Evolutionary conservation across 2,113 vertebrate genomes (phyloP).

Genomic region (Petrocephalus zakoni): DNA sequence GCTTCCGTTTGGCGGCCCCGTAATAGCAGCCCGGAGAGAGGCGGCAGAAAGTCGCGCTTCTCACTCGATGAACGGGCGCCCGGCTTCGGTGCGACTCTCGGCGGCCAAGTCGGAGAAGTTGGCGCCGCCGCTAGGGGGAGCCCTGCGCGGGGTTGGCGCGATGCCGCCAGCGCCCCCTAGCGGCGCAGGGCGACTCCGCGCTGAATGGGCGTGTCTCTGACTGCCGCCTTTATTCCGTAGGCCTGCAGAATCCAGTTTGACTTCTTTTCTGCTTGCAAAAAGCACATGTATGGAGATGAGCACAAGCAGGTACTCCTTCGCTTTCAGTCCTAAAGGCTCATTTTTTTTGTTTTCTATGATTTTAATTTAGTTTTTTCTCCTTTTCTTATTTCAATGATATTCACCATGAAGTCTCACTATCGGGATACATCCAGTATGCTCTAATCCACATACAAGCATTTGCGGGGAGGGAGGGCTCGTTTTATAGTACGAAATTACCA

Average conservation of each 20-base stretch:
- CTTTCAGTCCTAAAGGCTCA: neutral
- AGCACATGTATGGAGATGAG: neutral
- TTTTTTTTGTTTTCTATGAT: neutral
- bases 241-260: neutral
- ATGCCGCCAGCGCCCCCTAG: neutral
- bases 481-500: too few relatives aligned
- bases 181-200: neutral
- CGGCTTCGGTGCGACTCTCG: neutral
- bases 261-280: neutral
- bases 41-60: neutral
- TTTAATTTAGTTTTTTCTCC: neutral
- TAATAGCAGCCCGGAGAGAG: neutral
- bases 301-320: constrained; percentile 12
- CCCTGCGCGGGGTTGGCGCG: neutral
- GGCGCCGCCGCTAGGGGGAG: neutral
- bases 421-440: neutral
- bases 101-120: neutral
- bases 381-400: neutral
- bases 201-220: neutral
- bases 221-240: neutral
- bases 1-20: neutral
- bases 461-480: neutral
- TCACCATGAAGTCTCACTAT: neutral
- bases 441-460: neutral
- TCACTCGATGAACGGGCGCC: neutral